Percentiles rank a stretch among this genome's conserved stretches.
Conservation (phyloP, 1,140 invertebrate species). For the Drosophila auraria region DNA sequence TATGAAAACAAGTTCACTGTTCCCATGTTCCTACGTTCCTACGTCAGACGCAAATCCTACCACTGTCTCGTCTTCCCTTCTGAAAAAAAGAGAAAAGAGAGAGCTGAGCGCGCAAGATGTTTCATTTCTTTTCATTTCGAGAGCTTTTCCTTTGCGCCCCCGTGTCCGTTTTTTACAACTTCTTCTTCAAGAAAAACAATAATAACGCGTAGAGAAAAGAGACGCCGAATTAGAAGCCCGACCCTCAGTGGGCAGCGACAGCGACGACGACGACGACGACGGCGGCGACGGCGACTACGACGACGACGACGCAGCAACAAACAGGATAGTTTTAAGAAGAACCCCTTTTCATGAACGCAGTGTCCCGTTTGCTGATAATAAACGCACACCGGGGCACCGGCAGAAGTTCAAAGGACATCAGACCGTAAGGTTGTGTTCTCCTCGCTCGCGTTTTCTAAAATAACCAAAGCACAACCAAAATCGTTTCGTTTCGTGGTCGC, state of each 20-base stretch:
- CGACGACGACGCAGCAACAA: slow-evolving; percentile 33
- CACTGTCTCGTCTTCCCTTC: slow-evolving; percentile 30
- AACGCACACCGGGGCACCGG: slow-evolving; percentile 57
- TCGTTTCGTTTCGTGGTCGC: slow-evolving; percentile 18
- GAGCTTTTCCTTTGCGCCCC: slow-evolving; percentile 45
- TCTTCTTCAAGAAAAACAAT: slow-evolving; percentile 78
- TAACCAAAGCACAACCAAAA: slow-evolving; percentile 6
- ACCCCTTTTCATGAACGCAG: slow-evolving; percentile 57
- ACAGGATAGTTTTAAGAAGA: slow-evolving; percentile 62
- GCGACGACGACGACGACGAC: slow-evolving; percentile 31
- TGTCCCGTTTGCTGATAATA: slow-evolving; percentile 80
- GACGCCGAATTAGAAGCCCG: slow-evolving; percentile 56
- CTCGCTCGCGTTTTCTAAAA: slow-evolving; percentile 31
- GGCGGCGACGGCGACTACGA: slow-evolving; percentile 26
- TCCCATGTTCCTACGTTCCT: slow-evolving; percentile 17
- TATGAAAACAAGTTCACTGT: slow-evolving; percentile 14
- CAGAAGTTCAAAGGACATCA: slow-evolving; percentile 84
- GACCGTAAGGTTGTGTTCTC: slow-evolving; percentile 69
- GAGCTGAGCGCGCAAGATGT: slow-evolving; percentile 41
- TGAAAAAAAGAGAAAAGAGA: slow-evolving; percentile 32
- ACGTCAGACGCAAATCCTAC: slow-evolving; percentile 38
- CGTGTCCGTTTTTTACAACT: slow-evolving; percentile 40
- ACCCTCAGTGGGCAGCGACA: slow-evolving; percentile 30
- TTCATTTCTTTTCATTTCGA: slow-evolving; percentile 53
- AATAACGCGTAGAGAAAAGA: slow-evolving; percentile 68